Evolutionary conservation across 2,888 invertebrate species (phyloP).

Genomic region (Mythimna lalbum): DNA sequence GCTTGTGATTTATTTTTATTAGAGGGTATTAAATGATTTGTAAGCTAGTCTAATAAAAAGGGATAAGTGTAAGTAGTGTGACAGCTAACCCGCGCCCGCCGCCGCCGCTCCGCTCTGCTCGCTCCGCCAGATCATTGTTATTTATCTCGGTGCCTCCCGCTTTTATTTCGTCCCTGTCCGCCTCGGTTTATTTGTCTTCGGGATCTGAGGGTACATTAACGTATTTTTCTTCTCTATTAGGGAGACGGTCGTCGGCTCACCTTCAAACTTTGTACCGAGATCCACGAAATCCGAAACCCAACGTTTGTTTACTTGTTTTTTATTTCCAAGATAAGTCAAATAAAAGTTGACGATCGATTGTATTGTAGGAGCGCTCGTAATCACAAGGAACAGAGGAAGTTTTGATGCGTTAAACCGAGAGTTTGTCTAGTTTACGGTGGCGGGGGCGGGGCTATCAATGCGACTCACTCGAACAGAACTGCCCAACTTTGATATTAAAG

Average conservation of each 20-base stretch:
- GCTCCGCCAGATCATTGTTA: conserved; percentile 86
- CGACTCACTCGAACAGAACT: conserved; percentile 69
- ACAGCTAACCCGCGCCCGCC: conserved; percentile 61
- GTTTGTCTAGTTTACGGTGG: conserved; percentile 74
- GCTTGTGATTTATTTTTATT: conserved; percentile 64
- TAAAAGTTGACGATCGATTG: conserved; percentile 90
- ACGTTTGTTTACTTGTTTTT: conserved; percentile 87
- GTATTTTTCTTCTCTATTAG: conserved; percentile 91
- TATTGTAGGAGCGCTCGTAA: conserved; percentile 82
- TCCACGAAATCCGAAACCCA: conserved; percentile 80
- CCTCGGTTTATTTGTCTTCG: conserved; percentile 89
- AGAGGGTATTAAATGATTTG: conserved; percentile 68
- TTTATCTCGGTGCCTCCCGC: conserved; percentile 86
- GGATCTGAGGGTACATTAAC: conserved; percentile 90
- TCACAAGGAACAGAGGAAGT: conserved; percentile 76
- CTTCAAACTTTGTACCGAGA: conserved; percentile 86
- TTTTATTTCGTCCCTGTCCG: conserved; percentile 89
- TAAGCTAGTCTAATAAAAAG: conserved; percentile 73
- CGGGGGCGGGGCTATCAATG: conserved; percentile 68
- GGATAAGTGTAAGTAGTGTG: conserved; percentile 79
- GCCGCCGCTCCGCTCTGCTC: conserved; percentile 61
- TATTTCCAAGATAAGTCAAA: conserved; percentile 87
- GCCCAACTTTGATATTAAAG: conserved; percentile 75
- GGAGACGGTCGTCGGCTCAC: conserved; percentile 86
- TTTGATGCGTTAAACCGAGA: conserved; percentile 79